These are phyloP conservation scores for Fistularia tabacaria DNA, from an alignment of 2,797 vertebrate genomes.

Conservation along the genomic window DNA sequence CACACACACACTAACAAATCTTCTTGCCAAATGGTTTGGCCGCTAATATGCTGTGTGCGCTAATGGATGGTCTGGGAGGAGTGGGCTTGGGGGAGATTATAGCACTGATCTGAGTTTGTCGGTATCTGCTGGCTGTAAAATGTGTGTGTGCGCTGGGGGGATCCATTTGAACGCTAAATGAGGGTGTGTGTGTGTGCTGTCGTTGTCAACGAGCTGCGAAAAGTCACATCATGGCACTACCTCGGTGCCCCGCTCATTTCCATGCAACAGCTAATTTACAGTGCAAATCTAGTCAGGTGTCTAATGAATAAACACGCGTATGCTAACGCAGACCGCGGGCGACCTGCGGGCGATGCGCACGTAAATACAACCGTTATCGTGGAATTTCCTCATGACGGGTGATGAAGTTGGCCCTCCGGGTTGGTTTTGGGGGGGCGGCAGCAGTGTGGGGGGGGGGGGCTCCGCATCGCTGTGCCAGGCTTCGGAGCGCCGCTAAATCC, in stretches of 20 bases:
- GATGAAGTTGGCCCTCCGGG: slow-evolving; percentile 13
- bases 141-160: slow-evolving; percentile 3
- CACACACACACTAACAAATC: slow-evolving; percentile 5
- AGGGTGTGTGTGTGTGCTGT: slow-evolving; percentile 13
- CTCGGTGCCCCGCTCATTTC: slow-evolving; percentile 41
- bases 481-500: slow-evolving; percentile 45
- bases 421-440: no score
- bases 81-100: slow-evolving; percentile 9
- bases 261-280: slow-evolving; percentile 58
- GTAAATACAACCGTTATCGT: slow-evolving; percentile 8
- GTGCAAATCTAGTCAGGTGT: slow-evolving; percentile 43
- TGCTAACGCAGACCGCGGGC: slow-evolving; percentile 37
- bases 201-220: slow-evolving; percentile 44
- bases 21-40: slow-evolving; percentile 9
- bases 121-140: slow-evolving; percentile 14
- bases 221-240: slow-evolving; percentile 45
- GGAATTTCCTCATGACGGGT: slow-evolving; percentile 26
- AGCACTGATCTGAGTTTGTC: slow-evolving; percentile 18
- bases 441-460: slow-evolving; percentile 20
- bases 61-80: slow-evolving; percentile 12
- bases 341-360: slow-evolving; percentile 1
- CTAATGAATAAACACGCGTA: slow-evolving; percentile 57
- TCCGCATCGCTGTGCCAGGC: slow-evolving; percentile 34
- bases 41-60: slow-evolving; percentile 1
- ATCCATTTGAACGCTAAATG: no score